Percentiles rank a stretch among this genome's conserved stretches.
Conservation (phyloP, 2,888 invertebrate species). For the Microplitis manilae region DNA sequence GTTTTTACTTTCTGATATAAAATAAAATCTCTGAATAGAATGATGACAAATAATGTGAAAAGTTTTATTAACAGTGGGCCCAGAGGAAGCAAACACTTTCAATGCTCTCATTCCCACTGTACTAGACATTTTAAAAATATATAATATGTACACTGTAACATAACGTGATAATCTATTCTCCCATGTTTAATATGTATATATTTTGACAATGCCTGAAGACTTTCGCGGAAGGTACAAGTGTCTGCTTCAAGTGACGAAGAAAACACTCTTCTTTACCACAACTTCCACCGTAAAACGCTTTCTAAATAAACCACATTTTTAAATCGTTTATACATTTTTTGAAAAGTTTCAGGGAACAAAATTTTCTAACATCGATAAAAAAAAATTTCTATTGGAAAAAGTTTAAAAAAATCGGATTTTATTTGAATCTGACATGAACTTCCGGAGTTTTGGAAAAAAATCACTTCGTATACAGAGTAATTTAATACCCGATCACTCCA, state of each 20-base stretch:
- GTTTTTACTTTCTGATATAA: too few species aligned
- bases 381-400: too few species aligned
- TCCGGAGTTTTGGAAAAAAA: too few species aligned
- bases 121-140: conserved; percentile 22
- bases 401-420: too few species aligned
- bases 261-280: conserved; percentile 3
- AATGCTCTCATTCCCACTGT: conserved; percentile 55
- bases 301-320: too few species aligned
- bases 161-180: conserved; percentile 50
- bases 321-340: too few species aligned
- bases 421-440: too few species aligned
- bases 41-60: conserved; percentile 9
- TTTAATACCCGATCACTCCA: too few species aligned
- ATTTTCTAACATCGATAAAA: neutral
- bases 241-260: conserved; percentile 19
- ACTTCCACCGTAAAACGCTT: neutral
- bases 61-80: conserved; percentile 6
- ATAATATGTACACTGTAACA: neutral
- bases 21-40: neutral
- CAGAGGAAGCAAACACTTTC: conserved; percentile 53
- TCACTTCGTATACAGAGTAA: too few species aligned
- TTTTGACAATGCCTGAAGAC: conserved; percentile 54
- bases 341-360: neutral
- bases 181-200: conserved; percentile 50
- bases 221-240: conserved; percentile 48